These are phyloP conservation scores for Rhabditoides inermis DNA, from an alignment of 2,888 invertebrate genomes.

Conservation along the genomic window DNA sequence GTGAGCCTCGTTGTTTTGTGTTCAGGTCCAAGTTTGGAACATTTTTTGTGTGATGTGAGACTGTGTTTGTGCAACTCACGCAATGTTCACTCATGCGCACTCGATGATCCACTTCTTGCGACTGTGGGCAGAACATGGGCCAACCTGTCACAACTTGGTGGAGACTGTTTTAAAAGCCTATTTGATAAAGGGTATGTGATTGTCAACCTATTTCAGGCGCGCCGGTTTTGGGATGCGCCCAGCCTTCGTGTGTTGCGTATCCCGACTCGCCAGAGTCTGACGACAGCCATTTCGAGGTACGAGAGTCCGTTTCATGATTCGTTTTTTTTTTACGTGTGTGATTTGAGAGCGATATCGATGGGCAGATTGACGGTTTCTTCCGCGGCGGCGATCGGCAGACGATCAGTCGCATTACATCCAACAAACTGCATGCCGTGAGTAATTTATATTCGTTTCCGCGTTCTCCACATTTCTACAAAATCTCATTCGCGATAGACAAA, in stretches of 20 bases:
- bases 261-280: slow-evolving; percentile 38
- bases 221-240: slow-evolving; percentile 48
- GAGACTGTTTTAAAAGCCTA: background rate
- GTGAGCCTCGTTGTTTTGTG: slow-evolving; percentile 10
- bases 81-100: background rate
- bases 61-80: background rate
- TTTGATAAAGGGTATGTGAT: background rate
- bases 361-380: slow-evolving; percentile 41
- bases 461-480: too few relatives aligned
- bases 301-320: slow-evolving; percentile 4
- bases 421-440: slow-evolving; percentile 41
- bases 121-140: too few relatives aligned
- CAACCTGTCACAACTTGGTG: too few relatives aligned
- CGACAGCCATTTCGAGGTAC: slow-evolving; percentile 39
- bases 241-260: slow-evolving; percentile 45
- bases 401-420: slow-evolving; percentile 29
- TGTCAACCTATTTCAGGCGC: slow-evolving; percentile 14
- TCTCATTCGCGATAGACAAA: background rate
- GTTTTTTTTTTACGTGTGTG: background rate
- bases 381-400: slow-evolving; percentile 44
- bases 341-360: background rate
- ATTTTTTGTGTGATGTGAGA: background rate
- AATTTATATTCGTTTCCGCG: background rate
- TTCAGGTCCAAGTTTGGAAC: background rate
- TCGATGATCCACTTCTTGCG: too few relatives aligned